These are phyloP conservation scores for Porites lobata DNA, from an alignment of 92 coral and sea anemone genomes.

Conservation along the genomic window DNA sequence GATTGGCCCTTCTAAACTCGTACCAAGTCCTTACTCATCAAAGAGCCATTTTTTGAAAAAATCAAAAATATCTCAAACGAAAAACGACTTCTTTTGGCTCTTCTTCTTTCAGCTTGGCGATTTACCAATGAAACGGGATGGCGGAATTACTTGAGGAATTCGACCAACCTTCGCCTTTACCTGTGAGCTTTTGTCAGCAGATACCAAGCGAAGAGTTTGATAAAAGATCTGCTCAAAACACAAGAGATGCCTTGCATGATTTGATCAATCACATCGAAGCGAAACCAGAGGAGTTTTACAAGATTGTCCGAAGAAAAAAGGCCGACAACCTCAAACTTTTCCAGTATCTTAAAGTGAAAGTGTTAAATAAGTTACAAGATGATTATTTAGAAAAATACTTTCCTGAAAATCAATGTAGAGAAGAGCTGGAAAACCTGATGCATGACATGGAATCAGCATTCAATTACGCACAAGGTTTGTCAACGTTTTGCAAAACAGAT, in stretches of 20 bases:
- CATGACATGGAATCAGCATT: constrained; percentile 59
- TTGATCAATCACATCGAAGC: constrained; percentile 57
- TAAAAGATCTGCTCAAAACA: constrained; percentile 45
- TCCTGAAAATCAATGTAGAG: constrained; percentile 54
- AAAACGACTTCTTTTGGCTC: neutral
- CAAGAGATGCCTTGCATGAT: constrained; percentile 57
- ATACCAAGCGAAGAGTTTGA: constrained; percentile 66
- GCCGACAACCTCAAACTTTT: constrained; percentile 59
- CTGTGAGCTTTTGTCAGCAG: constrained; percentile 51
- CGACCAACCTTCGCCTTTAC: constrained; percentile 65
- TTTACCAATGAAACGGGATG: constrained; percentile 2
- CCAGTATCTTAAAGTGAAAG: constrained; percentile 70
- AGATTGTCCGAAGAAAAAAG: constrained; percentile 63
- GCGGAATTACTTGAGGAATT: constrained; percentile 64
- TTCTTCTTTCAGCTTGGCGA: neutral
- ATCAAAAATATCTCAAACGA: neutral
- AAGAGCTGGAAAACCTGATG: constrained; percentile 49
- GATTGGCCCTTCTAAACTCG: constrained; percentile 17
- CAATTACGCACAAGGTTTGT: constrained; percentile 72
- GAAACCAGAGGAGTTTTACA: constrained; percentile 59
- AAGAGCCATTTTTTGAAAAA: constrained; percentile 38
- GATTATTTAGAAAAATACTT: constrained; percentile 58
- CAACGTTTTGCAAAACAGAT: neutral
- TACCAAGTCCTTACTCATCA: neutral
- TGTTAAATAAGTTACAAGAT: constrained; percentile 55